These are phyloP conservation scores for Hermaeophaga mercurialis DNA, from an alignment of 2,888 invertebrate genomes.

Conservation along the genomic window DNA sequence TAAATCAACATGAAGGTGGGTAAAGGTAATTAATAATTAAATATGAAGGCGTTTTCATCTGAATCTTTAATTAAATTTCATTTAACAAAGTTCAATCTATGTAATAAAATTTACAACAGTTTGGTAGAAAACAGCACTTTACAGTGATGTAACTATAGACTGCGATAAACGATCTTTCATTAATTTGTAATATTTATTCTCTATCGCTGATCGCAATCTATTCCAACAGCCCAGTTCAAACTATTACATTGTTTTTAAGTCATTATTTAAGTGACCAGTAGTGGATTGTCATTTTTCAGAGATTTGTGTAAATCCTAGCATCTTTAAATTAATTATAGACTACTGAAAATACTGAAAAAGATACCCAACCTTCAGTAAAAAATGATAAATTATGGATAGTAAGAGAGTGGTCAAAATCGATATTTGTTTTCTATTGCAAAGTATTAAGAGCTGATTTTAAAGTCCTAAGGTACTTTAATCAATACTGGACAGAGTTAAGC, in stretches of 20 bases:
- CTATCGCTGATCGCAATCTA: conserved; percentile 36
- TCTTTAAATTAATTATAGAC: conserved; percentile 34
- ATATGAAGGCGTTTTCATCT: conserved; percentile 31
- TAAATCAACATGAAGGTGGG: too few relatives aligned
- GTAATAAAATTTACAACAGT: conserved; percentile 57
- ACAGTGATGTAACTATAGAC: conserved; percentile 36
- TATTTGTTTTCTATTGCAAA: too few relatives aligned
- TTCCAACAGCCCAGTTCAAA: conserved; percentile 32
- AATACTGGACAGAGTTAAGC: too few relatives aligned
- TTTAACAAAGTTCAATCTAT: conserved; percentile 60
- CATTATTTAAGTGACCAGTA: conserved; percentile 49
- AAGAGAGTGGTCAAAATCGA: too few relatives aligned
- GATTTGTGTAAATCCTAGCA: conserved; percentile 41
- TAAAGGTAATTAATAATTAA: too few relatives aligned
- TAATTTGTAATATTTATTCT: conserved; percentile 11
- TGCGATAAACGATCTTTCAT: conserved; percentile 35
- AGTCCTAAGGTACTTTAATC: too few relatives aligned
- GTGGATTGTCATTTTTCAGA: conserved; percentile 54
- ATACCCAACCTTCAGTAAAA: not conserved
- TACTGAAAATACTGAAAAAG: conserved; percentile 5
- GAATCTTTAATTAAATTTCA: conserved; percentile 51
- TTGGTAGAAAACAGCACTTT: conserved; percentile 53
- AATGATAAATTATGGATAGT: too few relatives aligned
- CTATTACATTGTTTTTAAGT: conserved; percentile 36
- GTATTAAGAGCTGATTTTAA: too few relatives aligned